Percentiles rank a stretch among this genome's conserved stretches.
phyloP scores from a whole-genome alignment of 2,888 invertebrate species.

The Eilema depressum region DNA sequence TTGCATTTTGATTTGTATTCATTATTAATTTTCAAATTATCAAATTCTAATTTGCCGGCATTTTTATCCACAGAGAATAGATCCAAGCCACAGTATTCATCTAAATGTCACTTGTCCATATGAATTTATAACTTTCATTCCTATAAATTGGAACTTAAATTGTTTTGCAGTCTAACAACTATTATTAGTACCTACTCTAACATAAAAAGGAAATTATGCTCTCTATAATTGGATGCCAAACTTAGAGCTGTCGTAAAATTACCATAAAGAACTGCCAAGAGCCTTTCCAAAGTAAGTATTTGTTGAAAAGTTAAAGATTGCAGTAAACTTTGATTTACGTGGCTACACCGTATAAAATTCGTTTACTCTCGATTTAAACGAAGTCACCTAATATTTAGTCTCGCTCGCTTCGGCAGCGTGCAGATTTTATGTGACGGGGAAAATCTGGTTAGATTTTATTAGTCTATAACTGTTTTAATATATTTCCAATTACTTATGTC shows the following conservation, averaged over 20 bases:
- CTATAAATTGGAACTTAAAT: not conserved
- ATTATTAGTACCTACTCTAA: slow-evolving; percentile 59
- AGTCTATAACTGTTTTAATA: not conserved
- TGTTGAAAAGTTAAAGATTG: slow-evolving; percentile 26
- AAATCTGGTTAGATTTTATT: not conserved
- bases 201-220: slow-evolving; percentile 73
- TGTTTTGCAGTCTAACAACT: not conserved
- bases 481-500: not conserved
- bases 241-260: slow-evolving; percentile 74
- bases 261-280: slow-evolving; percentile 70
- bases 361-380: not conserved
- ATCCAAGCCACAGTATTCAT: no score
- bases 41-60: no score
- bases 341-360: slow-evolving; percentile 7
- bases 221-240: slow-evolving; percentile 74
- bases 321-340: slow-evolving; percentile 19
- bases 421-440: not conserved
- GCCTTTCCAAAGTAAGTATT: slow-evolving; percentile 67
- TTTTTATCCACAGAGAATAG: no score
- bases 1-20: not conserved
- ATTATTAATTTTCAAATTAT: not conserved
- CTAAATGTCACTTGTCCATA: not conserved
- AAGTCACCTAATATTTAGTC: not conserved
- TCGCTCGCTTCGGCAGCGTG: not conserved
- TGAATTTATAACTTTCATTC: not conserved